Percentiles rank a stretch among this genome's conserved stretches.
These are phyloP conservation scores for Metopia argyrocephala DNA, from an alignment of 2,888 invertebrate genomes.

Conservation along the genomic window DNA sequence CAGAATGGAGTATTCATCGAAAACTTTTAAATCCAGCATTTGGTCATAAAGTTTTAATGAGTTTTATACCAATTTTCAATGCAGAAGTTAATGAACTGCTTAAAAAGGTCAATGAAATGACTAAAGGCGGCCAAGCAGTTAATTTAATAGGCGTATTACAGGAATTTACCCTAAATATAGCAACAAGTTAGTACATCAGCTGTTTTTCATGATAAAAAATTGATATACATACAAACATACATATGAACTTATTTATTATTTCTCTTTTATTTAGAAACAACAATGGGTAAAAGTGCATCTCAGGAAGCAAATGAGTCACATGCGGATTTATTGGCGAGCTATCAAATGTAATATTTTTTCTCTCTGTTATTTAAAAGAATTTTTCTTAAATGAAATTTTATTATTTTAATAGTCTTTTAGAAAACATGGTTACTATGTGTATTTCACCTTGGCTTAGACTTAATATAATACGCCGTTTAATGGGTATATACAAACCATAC, in stretches of 20 bases:
- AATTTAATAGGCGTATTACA: slow-evolving; percentile 71
- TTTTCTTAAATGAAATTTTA: background rate
- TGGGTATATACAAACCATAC: slow-evolving; percentile 68
- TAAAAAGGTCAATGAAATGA: slow-evolving; percentile 64
- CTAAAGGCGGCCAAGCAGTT: slow-evolving; percentile 64
- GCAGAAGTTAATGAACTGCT: slow-evolving; percentile 68
- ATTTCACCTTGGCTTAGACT: slow-evolving; percentile 73
- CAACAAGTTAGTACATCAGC: slow-evolving; percentile 74
- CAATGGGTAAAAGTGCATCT: slow-evolving; percentile 73
- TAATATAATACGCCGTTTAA: slow-evolving; percentile 66
- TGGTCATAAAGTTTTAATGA: slow-evolving; percentile 72
- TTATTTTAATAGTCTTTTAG: slow-evolving; percentile 68
- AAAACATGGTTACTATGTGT: slow-evolving; percentile 74
- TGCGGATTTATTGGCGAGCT: slow-evolving; percentile 70
- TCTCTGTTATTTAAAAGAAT: background rate
- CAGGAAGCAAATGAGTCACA: slow-evolving; percentile 64
- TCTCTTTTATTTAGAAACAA: slow-evolving; percentile 70
- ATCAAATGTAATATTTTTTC: slow-evolving; percentile 70
- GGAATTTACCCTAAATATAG: slow-evolving; percentile 71
- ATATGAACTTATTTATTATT: background rate
- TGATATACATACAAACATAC: no score
- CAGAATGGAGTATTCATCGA: slow-evolving; percentile 74
- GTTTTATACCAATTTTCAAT: slow-evolving; percentile 75
- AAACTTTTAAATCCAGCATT: slow-evolving; percentile 76
- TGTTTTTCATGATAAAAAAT: no score